Evolutionary conservation across 1,140 invertebrate species (phyloP), one percentile per base, ranked within the genome.

Genomic region (Drosophila aff.): DNA sequence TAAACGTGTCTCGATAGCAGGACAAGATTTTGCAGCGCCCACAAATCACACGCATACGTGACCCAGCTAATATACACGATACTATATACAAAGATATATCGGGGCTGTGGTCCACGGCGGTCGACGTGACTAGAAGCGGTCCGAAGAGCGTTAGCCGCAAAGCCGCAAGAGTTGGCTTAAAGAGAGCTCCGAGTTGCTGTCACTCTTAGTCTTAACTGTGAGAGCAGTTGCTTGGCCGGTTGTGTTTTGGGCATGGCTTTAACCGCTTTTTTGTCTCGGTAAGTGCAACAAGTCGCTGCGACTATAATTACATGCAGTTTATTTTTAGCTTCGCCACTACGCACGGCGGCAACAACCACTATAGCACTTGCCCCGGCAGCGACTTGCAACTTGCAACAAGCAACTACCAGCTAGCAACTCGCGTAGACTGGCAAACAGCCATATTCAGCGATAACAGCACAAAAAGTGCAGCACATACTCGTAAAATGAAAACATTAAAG

Each of bases 221-320:
- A 46, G 44, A 21, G 44, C 44, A 33, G 44, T 50, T 44, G 41
- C 50, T 50, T 50, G 49, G 65, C 44, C 44, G 57, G 50, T 62
- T 59, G 41, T 40, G n/a, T 55, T 47, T 77, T 80, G 76, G 77
- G 49, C 65, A 67, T 77, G 77, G 67, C 63, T 64, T 38, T 33
- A 64, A 64, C 61, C 36, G 50, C 61, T 64, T 57, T 52, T 57
- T 57, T 57, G 53, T 57, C 61, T 64, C 33, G 59, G 83, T 83
- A 78, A 79, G 84, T 84, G 84, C 84, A 87, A 89, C 84, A 87
- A 89, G 84, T 87, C 65, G 81, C 69, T 46, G 55, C 74, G 73
- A 64, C 84, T 87, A 87, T 87, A 87, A 87, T 87, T 87, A 87
- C 79, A 57, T 87, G 73, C 68, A 62, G 84, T 87, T 87, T 87